Evolutionary conservation across 2,888 invertebrate species (phyloP).

Genomic region (Drosophila falleni): DNA sequence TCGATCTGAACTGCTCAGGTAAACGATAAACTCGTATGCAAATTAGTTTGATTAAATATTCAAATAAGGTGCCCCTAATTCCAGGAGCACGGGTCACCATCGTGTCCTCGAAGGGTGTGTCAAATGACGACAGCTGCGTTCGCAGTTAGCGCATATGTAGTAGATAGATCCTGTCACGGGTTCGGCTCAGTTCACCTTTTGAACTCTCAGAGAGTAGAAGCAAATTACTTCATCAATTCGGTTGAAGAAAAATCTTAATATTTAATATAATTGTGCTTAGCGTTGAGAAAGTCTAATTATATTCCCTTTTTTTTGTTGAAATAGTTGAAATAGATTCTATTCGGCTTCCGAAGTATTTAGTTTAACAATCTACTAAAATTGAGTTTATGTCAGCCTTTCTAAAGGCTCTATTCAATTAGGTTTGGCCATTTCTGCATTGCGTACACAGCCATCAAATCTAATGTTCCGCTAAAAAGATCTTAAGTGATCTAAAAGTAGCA

Average conservation of each 20-base stretch:
- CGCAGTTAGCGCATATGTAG: constrained; percentile 51
- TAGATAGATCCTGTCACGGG: constrained; percentile 22
- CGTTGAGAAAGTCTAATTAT: not conserved
- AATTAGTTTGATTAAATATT: constrained; percentile 81
- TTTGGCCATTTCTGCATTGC: constrained; percentile 37
- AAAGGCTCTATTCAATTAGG: constrained; percentile 44
- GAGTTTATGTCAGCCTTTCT: constrained; percentile 46
- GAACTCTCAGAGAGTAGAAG: constrained; percentile 54
- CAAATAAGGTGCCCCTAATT: constrained; percentile 55
- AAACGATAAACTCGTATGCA: constrained; percentile 70
- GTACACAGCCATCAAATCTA: constrained; percentile 39
- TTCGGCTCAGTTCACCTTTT: constrained; percentile 66
- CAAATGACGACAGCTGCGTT: constrained; percentile 66
- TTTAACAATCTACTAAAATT: constrained; percentile 37
- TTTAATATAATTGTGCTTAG: not conserved
- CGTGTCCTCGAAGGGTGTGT: constrained; percentile 34
- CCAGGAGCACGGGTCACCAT: constrained; percentile 38
- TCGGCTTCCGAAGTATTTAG: constrained; percentile 51
- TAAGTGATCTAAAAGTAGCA: constrained; percentile 18
- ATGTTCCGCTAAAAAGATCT: constrained; percentile 24
- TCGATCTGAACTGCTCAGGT: constrained; percentile 68
- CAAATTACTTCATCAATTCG: constrained; percentile 45
- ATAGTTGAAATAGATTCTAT: constrained; percentile 28
- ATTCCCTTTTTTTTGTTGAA: too few relatives aligned
- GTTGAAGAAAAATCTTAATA: too few relatives aligned